phyloP scores from a whole-genome alignment of 2,113 vertebrate species.

The Thermophis baileyi region DNA sequence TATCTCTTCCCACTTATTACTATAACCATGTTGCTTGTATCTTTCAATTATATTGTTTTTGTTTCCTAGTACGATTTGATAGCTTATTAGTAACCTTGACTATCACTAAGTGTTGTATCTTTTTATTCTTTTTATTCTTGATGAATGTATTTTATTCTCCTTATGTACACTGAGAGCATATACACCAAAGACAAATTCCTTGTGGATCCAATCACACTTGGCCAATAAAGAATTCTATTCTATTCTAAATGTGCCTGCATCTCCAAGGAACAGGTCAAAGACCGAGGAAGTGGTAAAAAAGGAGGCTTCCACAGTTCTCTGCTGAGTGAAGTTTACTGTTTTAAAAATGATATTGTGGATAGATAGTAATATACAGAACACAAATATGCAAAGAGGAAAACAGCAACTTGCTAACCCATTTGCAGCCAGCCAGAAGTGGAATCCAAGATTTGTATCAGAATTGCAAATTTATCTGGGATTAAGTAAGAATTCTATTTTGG shows the following conservation, averaged over 20 bases:
- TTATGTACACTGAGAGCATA: no score
- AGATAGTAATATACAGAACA: not conserved
- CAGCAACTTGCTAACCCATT: not conserved
- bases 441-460: not conserved
- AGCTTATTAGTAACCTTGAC: no score
- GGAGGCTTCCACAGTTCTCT: not conserved
- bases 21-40: no score
- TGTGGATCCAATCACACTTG: no score
- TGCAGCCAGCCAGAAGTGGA: not conserved
- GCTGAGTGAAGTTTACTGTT: not conserved
- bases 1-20: no score
- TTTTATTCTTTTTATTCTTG: no score
- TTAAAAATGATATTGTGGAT: not conserved
- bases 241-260: not conserved
- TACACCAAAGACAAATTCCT: no score
- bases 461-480: not conserved
- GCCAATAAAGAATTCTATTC: no score
- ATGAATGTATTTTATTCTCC: no score
- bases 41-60: no score
- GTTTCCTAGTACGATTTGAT: no score
- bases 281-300: not conserved
- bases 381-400: not conserved
- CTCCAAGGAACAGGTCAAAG: not conserved
- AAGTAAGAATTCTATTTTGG: not conserved
- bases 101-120: no score